These are phyloP conservation scores for Alosa alosa DNA, from an alignment of 2,113 vertebrate species.

Conservation along the genomic window DNA sequence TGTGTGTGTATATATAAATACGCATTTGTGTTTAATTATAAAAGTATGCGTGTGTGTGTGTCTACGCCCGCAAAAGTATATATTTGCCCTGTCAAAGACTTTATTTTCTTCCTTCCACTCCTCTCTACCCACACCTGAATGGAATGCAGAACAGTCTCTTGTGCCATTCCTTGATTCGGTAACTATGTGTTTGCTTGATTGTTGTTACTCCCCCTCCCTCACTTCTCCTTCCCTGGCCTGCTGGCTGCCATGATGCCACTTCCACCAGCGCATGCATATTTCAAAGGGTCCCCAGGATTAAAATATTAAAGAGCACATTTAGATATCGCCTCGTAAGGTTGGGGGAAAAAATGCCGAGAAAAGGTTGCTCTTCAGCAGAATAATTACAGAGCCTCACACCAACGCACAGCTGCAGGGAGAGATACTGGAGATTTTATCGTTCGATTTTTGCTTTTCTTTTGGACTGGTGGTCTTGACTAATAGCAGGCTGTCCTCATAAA, in stretches of 20 bases:
- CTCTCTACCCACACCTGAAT: too few relatives aligned
- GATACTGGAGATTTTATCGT: not conserved
- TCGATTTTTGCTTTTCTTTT: not conserved
- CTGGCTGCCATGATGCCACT: constrained; percentile 7
- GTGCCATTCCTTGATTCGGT: not conserved
- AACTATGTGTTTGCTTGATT: not conserved
- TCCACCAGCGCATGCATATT: constrained; percentile 37
- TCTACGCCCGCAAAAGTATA: not conserved
- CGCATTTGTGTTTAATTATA: too few relatives aligned
- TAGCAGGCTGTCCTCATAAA: too few relatives aligned
- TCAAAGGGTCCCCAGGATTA: constrained; percentile 38
- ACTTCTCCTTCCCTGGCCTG: not conserved
- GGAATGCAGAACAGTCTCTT: not conserved
- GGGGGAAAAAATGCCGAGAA: too few relatives aligned
- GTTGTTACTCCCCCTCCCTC: not conserved
- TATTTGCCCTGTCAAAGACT: not conserved
- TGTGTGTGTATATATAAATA: too few relatives aligned
- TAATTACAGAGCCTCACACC: not conserved
- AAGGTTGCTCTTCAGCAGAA: not conserved
- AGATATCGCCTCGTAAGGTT: constrained; percentile 14
- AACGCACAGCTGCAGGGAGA: not conserved
- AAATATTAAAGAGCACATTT: constrained; percentile 42
- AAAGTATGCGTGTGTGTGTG: not conserved
- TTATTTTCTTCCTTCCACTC: not conserved
- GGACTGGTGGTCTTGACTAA: not conserved